Conservation (phyloP, 2,888 invertebrate genomes). For the Drosophila koepferae region DNA sequence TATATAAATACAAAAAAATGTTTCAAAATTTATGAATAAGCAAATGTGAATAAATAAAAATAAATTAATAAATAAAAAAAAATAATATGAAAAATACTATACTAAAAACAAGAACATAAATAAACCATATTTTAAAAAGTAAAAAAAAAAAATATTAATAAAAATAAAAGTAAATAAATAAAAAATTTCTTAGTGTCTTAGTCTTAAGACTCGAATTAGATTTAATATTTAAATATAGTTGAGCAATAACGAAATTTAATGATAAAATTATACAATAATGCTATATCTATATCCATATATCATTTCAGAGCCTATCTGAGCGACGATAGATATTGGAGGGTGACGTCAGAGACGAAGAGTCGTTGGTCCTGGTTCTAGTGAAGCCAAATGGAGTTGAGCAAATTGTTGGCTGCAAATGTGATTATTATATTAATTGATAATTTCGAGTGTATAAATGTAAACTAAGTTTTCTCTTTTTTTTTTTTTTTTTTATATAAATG, state of each 20-base stretch:
- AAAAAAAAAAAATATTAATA: no score
- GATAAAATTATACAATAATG: no score
- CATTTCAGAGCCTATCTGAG: constrained; percentile 86
- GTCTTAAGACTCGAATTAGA: no score
- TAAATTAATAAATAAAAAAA: neutral
- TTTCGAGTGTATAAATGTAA: neutral
- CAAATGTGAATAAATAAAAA: no score
- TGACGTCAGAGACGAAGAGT: constrained; percentile 81
- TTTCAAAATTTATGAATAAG: no score
- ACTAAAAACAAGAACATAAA: no score
- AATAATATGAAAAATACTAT: no score
- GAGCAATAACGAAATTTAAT: no score
- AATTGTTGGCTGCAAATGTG: constrained; percentile 34
- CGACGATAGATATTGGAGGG: constrained; percentile 87
- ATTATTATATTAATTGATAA: constrained; percentile 28
- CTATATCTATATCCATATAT: neutral
- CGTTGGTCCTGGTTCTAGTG: constrained; percentile 70
- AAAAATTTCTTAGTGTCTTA: no score
- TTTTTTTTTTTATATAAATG: neutral
- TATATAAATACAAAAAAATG: neutral
- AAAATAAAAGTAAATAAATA: no score
- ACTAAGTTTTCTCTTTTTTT: neutral
- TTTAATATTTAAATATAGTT: no score
- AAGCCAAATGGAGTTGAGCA: neutral
- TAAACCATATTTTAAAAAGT: no score